Base-by-base conservation (phyloP, 2,888 invertebrate genomes). In the Conomelus anceps region DNA sequence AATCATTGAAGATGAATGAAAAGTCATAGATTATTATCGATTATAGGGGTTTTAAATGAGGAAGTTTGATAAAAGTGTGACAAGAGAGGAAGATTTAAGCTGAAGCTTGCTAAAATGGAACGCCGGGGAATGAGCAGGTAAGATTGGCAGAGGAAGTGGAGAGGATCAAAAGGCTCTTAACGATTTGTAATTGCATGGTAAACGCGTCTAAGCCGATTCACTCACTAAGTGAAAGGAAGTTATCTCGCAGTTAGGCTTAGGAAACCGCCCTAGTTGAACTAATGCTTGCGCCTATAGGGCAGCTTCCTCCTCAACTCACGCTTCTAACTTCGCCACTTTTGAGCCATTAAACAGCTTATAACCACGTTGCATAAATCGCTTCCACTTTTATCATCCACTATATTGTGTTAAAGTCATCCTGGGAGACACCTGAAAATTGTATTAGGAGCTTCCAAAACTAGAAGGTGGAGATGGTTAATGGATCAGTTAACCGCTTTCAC, bases 101-200 rank as follows among this genome's bases (percentile, higher is more conserved):
- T 34, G 34, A 9, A 13, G 11, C 34, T 6, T 17, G 6, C 34
- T 34, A 34, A 34, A 34, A 34, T 34, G 11, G 34, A 34, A 34
- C 9, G 34, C 11, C 34, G 17, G 17, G 34, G 34, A 34, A 34
- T 3, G 63, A 11, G 26, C 4, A 26, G 26, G 26, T 26, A 11
- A 7, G 26, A 26, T 11, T 26, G 26, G 26, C 4, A 26, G 26
- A 26, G 26, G 26, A 26, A 24, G 24, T 86, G 86, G 23, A 23
- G 24, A 23, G 86, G 24, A 86, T 24, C 24, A 86, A 29, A 86
- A 86, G 22, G 86, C 86, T 86, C 22, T 86, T 86, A 86, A 86
- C 86, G 22, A 29, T 86, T 86, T 86, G 86, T 86, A 86, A 86
- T 86, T 86, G 86, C 86, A 86, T 86, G 86, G 86, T 86, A 86